Base-by-base conservation (phyloP, 2,888 invertebrate genomes). In the Tolmerus cingulatus region DNA sequence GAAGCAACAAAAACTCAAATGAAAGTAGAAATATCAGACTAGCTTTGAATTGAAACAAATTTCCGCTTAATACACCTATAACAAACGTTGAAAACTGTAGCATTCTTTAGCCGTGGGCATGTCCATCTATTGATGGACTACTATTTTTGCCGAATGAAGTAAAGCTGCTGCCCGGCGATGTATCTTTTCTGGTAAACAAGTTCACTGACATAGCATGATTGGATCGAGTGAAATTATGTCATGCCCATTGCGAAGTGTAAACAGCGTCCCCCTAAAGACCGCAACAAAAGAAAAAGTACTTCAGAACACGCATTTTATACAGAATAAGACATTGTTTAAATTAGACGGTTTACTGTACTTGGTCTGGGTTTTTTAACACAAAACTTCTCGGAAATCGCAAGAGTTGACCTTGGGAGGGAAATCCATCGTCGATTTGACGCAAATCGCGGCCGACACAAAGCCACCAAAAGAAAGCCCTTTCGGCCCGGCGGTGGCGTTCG, bases 401-500 rank as follows among this genome's bases (percentile, higher is more conserved):
- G 66, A 66, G 23, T 66, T 66, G 66, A 66, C 66, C 66, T 66
- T 66, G 66, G 66, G 66, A 66, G 66, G 66, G 66, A 66, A 66
- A 66, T 66, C 66, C 66, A 66, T 23, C 23, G 66, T 8, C 8
- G 66, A 66, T 23, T 27, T 66, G 66, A 66, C 23, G 66, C 66
- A 81, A 81, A 81, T 46, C 27, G 30, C 30, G 55, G 1, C 34
- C 51, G 34, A 34, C 37, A 40, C 37, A n/a, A 66, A 66, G 34
- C 51, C 27, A 85, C 27, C 66, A n/a, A 85, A 30, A 46, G 79
- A 51, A 23, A 46, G 46, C 46, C 27, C 79, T 79, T 27, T 43
- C 43, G 51, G 30, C 12, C 40, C 74, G 37, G 8, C 14, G 85
- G 88, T 89, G 89, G 89, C 89, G 89, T 89, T 89, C 89, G 89